Evolutionary conservation across 2,113 vertebrate genomes (phyloP).

Genomic region (Lathamus discolor): DNA sequence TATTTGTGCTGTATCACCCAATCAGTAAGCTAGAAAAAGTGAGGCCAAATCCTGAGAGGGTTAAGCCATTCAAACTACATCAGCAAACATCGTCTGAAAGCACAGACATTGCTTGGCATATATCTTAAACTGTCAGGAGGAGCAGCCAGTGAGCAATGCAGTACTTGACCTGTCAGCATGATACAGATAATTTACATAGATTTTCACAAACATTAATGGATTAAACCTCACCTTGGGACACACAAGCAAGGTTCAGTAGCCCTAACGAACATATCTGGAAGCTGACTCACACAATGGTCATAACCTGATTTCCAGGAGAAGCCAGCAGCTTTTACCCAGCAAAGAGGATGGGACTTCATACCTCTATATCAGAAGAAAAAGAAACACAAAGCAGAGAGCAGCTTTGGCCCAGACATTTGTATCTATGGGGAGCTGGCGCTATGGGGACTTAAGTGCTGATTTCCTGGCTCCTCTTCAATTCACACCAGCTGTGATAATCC

Average conservation of each 20-base stretch:
- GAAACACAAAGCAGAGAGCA: background rate
- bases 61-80: slow-evolving; percentile 5
- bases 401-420: background rate
- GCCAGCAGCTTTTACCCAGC: background rate
- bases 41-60: background rate
- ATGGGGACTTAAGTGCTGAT: background rate
- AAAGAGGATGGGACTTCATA: background rate
- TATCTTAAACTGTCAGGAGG: slow-evolving; percentile 36
- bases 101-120: background rate
- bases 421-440: background rate
- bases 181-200: slow-evolving; percentile 56
- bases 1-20: background rate
- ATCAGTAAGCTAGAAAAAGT: background rate
- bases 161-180: slow-evolving; percentile 38
- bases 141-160: slow-evolving; percentile 9
- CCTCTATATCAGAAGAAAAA: background rate
- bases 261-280: slow-evolving; percentile 14
- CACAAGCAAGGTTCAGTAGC: slow-evolving; percentile 42
- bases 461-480: background rate
- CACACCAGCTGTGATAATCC: background rate
- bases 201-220: slow-evolving; percentile 57
- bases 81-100: background rate
- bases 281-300: background rate
- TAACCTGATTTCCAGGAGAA: slow-evolving; percentile 26
- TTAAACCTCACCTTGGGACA: slow-evolving; percentile 60